A percentile compares a stretch with the other conserved stretches of the same genome.
Conservation (phyloP, 2,888 invertebrate genomes). For the Bellardia bayeri region DNA sequence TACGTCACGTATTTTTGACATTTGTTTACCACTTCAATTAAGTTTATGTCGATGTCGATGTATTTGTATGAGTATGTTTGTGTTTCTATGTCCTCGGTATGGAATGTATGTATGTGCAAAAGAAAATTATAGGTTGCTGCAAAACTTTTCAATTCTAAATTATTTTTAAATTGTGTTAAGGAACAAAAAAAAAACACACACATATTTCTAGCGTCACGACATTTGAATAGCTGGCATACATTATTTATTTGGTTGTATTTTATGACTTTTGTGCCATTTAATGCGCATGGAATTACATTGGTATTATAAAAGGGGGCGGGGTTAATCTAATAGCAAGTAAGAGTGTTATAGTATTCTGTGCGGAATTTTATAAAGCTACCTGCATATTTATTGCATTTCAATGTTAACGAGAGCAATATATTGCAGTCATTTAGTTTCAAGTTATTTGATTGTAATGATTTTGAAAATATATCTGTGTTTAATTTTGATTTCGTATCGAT, state of each 20-base stretch:
- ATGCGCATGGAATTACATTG: not conserved
- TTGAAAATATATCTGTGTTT: no score
- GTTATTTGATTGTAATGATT: no score
- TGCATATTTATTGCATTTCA: no score
- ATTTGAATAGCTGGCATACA: slow-evolving; percentile 25
- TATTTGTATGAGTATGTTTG: slow-evolving; percentile 30
- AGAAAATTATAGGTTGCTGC: slow-evolving; percentile 27
- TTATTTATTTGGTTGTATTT: slow-evolving; percentile 14
- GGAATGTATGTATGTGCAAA: not conserved
- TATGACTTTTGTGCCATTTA: not conserved
- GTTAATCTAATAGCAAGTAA: no score
- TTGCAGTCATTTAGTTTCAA: no score
- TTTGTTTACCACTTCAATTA: slow-evolving; percentile 73
- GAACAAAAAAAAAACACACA: not conserved
- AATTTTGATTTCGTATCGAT: no score
- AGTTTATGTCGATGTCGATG: slow-evolving; percentile 40
- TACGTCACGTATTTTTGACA: slow-evolving; percentile 71
- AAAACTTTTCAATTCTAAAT: slow-evolving; percentile 54
- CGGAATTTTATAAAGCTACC: no score
- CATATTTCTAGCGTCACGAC: not conserved
- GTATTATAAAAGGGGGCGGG: no score
- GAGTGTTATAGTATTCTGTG: no score
- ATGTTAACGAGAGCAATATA: no score
- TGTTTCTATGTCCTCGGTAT: slow-evolving; percentile 63
- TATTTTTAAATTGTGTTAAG: slow-evolving; percentile 53